A percentile compares a stretch with the other conserved stretches of the same genome.
These are phyloP conservation scores for Stramonita haemastoma DNA, from an alignment of 2,888 invertebrate species.

Conservation along the genomic window DNA sequence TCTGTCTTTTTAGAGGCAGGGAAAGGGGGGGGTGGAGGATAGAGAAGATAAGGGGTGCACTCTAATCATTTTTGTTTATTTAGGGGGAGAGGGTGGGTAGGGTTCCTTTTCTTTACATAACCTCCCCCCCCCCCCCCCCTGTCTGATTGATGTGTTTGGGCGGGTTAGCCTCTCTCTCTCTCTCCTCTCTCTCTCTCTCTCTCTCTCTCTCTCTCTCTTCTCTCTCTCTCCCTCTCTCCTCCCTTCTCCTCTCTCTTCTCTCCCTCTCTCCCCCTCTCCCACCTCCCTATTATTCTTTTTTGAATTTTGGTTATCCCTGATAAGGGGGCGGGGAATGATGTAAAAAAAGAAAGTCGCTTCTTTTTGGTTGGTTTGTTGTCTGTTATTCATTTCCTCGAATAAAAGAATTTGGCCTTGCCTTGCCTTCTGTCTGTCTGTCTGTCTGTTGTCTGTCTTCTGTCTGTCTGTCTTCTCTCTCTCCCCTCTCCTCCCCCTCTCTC, in stretches of 20 bases:
- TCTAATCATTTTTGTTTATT: background rate
- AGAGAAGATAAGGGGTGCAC: too few relatives aligned
- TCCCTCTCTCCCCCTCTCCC: background rate
- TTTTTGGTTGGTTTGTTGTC: too few relatives aligned
- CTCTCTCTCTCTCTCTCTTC: background rate
- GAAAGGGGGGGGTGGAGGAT: too few relatives aligned
- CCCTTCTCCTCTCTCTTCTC: background rate
- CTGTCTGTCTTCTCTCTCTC: background rate
- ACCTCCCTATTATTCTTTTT: too few relatives aligned
- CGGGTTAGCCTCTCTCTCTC: background rate
- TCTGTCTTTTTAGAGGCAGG: background rate
- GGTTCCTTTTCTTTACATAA: background rate
- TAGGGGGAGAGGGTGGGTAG: too few relatives aligned
- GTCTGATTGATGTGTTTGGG: background rate
- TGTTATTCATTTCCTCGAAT: too few relatives aligned
- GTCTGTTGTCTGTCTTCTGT: too few relatives aligned
- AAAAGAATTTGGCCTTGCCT: too few relatives aligned
- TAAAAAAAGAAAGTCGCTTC: too few relatives aligned
- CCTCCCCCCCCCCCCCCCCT: background rate
- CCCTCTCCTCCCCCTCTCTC: background rate
- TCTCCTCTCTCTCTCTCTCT: background rate
- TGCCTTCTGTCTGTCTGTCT: too few relatives aligned
- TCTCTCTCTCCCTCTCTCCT: background rate
- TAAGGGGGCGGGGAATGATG: too few relatives aligned
- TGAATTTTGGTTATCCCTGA: too few relatives aligned